Evolutionary conservation across 1,140 invertebrate species (phyloP), one percentile per base, ranked within the genome.

Genomic region (Frieseomelitta varia): DNA sequence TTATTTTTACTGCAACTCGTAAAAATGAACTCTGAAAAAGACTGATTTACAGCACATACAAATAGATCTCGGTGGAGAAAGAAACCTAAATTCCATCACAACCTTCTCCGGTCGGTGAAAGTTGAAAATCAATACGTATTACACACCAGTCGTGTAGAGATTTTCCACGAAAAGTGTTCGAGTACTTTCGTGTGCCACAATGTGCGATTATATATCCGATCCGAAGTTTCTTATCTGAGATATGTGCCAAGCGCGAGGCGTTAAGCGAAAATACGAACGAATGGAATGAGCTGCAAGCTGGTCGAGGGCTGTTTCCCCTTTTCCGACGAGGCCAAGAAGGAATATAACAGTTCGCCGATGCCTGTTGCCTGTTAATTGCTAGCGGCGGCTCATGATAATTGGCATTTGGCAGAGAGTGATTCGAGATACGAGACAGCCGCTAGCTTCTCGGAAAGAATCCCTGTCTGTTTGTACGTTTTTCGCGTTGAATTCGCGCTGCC

Each of bases 371-470:
- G 87, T 92, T 92, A 90, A 89, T 91, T 90, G 80, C 84, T 81
- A 84, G 86, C 82, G 82, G 79, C 84, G 87, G 73, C 81, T 88
- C 65, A 89, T 90, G 90, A 91, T 92, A 92, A 92, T 92, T 91
- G 90, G 85, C 90, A 90, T 91, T 92, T 91, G 90, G 90, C 86
- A 84, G 88, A 87, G 85, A 89, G 90, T 87, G 87, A 91, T 92
- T 87, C 84, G 90, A 91, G 87, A 91, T 91, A 90, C 53, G 89
- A 82, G 85, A 81, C 86, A 88, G 79, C 87, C 91, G 92, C 91
- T 91, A 90, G 74, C 87, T 93, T 92, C 92, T 92, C 68, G 86
- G 92, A 92, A 92, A 90, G 86, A 91, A 91, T 86, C 79, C 30
- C 83, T 88, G 88, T 86, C 88, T 86, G 81, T 91, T 92, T 91